Conservation (phyloP, 1,140 invertebrate genomes). For the Eriocheir sinensis region DNA sequence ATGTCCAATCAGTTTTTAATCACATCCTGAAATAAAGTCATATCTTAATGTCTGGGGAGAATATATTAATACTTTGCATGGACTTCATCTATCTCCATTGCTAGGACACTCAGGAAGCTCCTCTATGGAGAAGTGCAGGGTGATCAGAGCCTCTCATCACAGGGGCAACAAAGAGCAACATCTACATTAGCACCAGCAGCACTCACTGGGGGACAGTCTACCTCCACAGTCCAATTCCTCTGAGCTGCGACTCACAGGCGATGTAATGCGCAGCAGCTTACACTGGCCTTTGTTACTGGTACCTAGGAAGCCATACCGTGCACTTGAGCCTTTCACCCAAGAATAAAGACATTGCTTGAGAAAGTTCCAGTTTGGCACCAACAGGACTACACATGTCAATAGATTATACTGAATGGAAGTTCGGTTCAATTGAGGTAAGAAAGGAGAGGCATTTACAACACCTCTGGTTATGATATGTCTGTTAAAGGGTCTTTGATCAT, state of each 20-base stretch:
- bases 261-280: slow-evolving; percentile 72
- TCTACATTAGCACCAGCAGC: slow-evolving; percentile 26
- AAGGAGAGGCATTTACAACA: neutral
- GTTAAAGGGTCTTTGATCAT: neutral
- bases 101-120: neutral
- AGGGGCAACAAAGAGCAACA: slow-evolving; percentile 37
- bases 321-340: slow-evolving; percentile 68
- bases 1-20: neutral
- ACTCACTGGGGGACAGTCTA: slow-evolving; percentile 77
- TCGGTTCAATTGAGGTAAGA: neutral
- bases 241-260: slow-evolving; percentile 72
- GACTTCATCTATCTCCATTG: neutral
- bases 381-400: neutral
- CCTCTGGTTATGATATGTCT: neutral
- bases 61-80: neutral
- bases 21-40: neutral
- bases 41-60: neutral
- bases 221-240: slow-evolving; percentile 76
- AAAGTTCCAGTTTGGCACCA: slow-evolving; percentile 35
- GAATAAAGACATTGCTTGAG: slow-evolving; percentile 58
- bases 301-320: slow-evolving; percentile 74
- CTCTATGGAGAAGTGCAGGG: slow-evolving; percentile 40
- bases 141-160: slow-evolving; percentile 59
- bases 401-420: neutral
- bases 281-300: slow-evolving; percentile 72